A percentile compares a stretch with the other conserved stretches of the same genome.
Evolutionary conservation across 1,140 invertebrate genomes (phyloP).

Genomic region (Galleria mellonella): DNA sequence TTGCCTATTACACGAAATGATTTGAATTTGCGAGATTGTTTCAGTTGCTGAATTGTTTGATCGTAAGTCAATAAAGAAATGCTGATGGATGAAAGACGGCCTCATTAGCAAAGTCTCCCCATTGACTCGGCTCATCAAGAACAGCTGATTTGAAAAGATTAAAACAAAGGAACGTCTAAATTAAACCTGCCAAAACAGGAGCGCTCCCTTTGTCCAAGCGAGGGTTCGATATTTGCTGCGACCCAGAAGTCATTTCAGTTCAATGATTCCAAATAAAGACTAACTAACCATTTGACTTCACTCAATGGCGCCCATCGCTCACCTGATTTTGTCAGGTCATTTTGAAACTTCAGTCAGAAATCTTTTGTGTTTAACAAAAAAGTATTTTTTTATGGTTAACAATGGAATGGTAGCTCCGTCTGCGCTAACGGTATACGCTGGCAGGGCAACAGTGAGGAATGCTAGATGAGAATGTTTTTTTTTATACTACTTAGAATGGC

Average conservation of each 20-base stretch:
- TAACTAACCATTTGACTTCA: constrained; percentile 20
- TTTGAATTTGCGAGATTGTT: no score
- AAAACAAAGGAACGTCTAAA: constrained; percentile 22
- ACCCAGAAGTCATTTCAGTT: constrained; percentile 23
- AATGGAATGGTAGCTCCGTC: no score
- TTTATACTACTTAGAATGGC: no score
- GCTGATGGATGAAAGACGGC: background rate
- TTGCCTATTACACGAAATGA: no score
- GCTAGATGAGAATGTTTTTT: no score
- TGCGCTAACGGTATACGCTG: no score
- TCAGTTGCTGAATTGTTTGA: no score
- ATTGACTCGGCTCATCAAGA: background rate
- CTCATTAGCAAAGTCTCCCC: background rate
- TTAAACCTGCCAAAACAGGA: constrained; percentile 18
- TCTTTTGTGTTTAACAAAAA: no score
- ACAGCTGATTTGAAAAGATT: background rate
- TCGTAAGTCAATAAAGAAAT: no score
- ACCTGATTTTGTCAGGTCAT: background rate
- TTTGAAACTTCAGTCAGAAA: no score
- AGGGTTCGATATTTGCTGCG: constrained; percentile 13
- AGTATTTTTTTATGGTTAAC: no score
- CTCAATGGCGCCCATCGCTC: background rate
- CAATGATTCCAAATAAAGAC: constrained; percentile 27
- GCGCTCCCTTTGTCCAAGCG: constrained; percentile 16
- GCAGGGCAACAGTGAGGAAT: no score